Evolutionary conservation across 2,113 vertebrate species (phyloP), one percentile per base, ranked within the genome.

Genomic region (Notothenia coriiceps): DNA sequence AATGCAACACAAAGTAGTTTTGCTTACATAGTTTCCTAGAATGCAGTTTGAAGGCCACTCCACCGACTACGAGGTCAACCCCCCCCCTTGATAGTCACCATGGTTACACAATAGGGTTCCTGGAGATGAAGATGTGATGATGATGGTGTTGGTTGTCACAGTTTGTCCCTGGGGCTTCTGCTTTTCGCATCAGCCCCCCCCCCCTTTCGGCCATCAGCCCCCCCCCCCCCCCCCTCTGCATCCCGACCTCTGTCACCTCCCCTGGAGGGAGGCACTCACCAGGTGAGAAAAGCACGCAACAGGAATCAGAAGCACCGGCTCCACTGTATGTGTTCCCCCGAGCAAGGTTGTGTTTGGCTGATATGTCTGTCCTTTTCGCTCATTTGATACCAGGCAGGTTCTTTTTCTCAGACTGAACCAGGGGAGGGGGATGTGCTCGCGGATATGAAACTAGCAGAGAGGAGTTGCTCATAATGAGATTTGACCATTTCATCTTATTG

Each of bases 211-310:
- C n/a, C n/a, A n/a, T n/a, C n/a, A n/a, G n/a, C 83, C 76, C 84
- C 29, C 84, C 64, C 83, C 76, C 84, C 29, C 84, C 75, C 80
- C 73, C 71, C 76, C 77, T 63, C 57, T 1, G 47, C 80, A 79
- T 25, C 68, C 51, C 70, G 90, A 90, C 90, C 90, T 79, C 76
- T 62, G 77, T 72, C 87, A 90, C 90, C 92, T 92, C 0, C 89
- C 91, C 93, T 2, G 57, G 56, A 88, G 92, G 77, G 60, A 71
- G 29, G 25, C 80, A 44, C 82, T 67, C 12, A 74, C 74, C 91
- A 92, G 92, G 93, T 94, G 91, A 92, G 87, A 90, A 82, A 86
- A 71, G 79, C 80, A 88, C 13, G 60, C 86, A 85, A 75, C 81
- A 55, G 79, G 80, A 74, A 75, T 84, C 52, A 33, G 70, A 77